Evolutionary conservation across 2,888 invertebrate species (phyloP).

Genomic region (Cheilosia scutellata): DNA sequence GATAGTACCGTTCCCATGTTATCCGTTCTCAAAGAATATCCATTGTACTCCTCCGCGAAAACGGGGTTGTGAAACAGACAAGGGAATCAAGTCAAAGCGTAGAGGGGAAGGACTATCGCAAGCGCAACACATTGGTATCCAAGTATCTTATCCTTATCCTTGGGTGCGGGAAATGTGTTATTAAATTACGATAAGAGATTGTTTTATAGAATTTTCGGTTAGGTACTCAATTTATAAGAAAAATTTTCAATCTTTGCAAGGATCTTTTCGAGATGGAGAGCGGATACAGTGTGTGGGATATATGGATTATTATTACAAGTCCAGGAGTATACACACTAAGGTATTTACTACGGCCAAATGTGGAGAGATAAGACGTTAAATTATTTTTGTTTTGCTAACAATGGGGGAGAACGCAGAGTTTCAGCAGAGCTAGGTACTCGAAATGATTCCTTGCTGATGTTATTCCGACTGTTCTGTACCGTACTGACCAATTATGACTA

Average conservation of each 20-base stretch:
- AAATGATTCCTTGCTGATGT: no score
- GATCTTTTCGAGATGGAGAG: not conserved
- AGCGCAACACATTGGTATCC: not conserved
- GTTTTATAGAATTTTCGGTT: conserved; percentile 57
- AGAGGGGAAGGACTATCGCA: conserved; percentile 9
- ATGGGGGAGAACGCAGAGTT: no score
- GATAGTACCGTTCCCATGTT: conserved; percentile 6
- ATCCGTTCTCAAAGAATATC: not conserved
- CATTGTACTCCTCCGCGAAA: conserved; percentile 1
- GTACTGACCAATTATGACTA: no score
- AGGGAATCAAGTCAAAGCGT: conserved; percentile 24
- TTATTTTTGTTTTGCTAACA: no score
- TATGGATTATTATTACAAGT: not conserved
- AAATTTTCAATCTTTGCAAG: conserved; percentile 10
- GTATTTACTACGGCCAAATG: not conserved
- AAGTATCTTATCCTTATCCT: not conserved
- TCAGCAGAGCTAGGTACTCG: no score
- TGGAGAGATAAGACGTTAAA: not conserved
- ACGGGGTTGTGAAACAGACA: not conserved
- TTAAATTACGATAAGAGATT: conserved; percentile 60
- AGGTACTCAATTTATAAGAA: conserved; percentile 42
- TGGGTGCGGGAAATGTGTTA: conserved; percentile 33
- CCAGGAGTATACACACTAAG: not conserved
- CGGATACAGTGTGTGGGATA: no score
- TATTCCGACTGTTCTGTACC: no score